phyloP scores from a whole-genome alignment of 2,888 invertebrate genomes.

The Leucophora obtusa region DNA sequence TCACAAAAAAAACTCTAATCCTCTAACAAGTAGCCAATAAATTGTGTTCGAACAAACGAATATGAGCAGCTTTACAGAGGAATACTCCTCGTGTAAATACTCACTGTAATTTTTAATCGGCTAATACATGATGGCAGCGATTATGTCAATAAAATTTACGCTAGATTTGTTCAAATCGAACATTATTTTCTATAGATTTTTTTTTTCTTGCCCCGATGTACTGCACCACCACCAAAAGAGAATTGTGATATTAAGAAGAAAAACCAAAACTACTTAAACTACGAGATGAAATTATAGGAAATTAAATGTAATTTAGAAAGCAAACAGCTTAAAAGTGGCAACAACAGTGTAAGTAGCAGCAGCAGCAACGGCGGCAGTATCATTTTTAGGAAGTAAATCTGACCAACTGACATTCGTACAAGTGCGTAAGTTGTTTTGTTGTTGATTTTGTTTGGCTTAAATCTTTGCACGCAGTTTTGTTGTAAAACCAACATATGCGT shows the following conservation, averaged over 20 bases:
- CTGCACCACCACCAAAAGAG: conserved; percentile 13
- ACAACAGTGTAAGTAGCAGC: conserved; percentile 30
- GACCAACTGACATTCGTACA: conserved; percentile 55
- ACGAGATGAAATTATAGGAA: conserved; percentile 51
- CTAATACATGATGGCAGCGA: conserved; percentile 51
- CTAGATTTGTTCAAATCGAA: conserved; percentile 47
- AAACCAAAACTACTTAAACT: background rate
- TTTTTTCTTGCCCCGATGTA: background rate
- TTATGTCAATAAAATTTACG: conserved; percentile 62
- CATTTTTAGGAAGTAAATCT: conserved; percentile 37
- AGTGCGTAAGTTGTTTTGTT: conserved; percentile 41
- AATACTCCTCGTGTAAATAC: background rate
- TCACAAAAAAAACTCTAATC: conserved; percentile 1
- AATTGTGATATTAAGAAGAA: conserved; percentile 16
- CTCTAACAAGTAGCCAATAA: conserved; percentile 35
- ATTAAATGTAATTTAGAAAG: conserved; percentile 53
- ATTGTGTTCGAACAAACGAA: conserved; percentile 15
- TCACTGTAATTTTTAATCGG: conserved; percentile 48
- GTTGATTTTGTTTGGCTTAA: background rate
- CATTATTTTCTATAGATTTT: conserved; percentile 6
- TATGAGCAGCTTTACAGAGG: background rate
- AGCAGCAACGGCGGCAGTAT: conserved; percentile 9
- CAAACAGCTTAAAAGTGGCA: conserved; percentile 53
- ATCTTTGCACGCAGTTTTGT: conserved; percentile 37
- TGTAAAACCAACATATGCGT: conserved; percentile 30